Conservation (phyloP, 1,140 invertebrate species). For the Ceratoteleas bidentatus region DNA sequence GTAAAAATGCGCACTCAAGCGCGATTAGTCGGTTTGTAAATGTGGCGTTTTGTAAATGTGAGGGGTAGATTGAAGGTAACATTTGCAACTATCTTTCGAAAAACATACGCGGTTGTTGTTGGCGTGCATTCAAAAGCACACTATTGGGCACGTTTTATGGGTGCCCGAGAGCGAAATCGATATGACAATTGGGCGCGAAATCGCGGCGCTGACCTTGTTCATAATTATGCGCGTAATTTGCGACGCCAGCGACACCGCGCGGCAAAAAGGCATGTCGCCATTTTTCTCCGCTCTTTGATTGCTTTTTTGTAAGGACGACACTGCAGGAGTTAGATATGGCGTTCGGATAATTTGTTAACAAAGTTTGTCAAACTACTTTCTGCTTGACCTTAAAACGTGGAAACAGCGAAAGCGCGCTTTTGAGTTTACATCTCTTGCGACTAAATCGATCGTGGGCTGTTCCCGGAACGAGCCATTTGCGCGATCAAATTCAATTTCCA, state of each 20-base stretch:
- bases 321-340: too few relatives aligned
- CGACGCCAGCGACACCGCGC: background rate
- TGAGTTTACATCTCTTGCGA: background rate
- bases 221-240: conserved; percentile 30
- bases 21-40: conserved; percentile 5
- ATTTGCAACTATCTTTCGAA: conserved; percentile 39
- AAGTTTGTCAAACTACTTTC: conserved; percentile 17
- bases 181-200: conserved; percentile 21
- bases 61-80: background rate
- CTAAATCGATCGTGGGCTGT: background rate
- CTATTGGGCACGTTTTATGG: conserved; percentile 33
- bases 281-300: background rate
- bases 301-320: background rate
- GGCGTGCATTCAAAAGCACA: conserved; percentile 32
- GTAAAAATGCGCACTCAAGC: background rate
- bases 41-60: background rate
- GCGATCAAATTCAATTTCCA: too few relatives aligned
- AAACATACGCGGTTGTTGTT: conserved; percentile 26
- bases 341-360: conserved; percentile 10
- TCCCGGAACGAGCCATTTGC: too few relatives aligned
- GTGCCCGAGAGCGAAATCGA: conserved; percentile 16
- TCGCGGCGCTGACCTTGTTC: conserved; percentile 27
- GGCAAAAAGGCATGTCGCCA: background rate
- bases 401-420: conserved; percentile 6
- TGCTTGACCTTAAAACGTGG: conserved; percentile 13